Percentiles rank a stretch among this genome's conserved stretches.
phyloP scores from a whole-genome alignment of 2,888 invertebrate genomes.

The Nomada flava region DNA sequence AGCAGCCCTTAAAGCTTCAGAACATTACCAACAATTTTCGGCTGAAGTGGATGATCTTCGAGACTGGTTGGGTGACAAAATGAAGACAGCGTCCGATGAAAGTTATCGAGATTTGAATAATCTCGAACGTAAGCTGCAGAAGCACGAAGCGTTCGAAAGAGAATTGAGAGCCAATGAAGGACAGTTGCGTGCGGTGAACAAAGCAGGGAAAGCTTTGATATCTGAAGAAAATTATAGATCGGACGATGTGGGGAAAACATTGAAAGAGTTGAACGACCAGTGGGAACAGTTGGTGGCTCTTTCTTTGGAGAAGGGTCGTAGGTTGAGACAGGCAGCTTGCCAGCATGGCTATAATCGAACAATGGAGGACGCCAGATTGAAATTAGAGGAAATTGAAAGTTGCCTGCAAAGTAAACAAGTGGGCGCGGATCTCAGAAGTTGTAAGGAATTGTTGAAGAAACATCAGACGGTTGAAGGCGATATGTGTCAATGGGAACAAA shows the following conservation, averaged over 20 bases:
- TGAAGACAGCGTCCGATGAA: slow-evolving; percentile 95
- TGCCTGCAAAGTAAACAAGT: slow-evolving; percentile 92
- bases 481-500: slow-evolving; percentile 92
- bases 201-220: slow-evolving; percentile 90
- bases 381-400: slow-evolving; percentile 93
- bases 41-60: slow-evolving; percentile 96
- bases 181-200: slow-evolving; percentile 93
- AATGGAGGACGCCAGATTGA: slow-evolving; percentile 95
- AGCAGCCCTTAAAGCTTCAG: slow-evolving; percentile 91
- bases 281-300: slow-evolving; percentile 91
- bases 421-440: slow-evolving; percentile 95
- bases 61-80: slow-evolving; percentile 96
- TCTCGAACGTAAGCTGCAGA: slow-evolving; percentile 95
- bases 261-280: slow-evolving; percentile 89
- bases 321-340: slow-evolving; percentile 94
- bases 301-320: slow-evolving; percentile 89
- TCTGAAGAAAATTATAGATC: slow-evolving; percentile 90
- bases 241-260: slow-evolving; percentile 88
- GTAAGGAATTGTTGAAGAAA: slow-evolving; percentile 95
- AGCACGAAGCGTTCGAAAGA: slow-evolving; percentile 98
- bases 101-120: slow-evolving; percentile 96
- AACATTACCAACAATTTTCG: slow-evolving; percentile 96
- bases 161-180: slow-evolving; percentile 98
- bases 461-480: slow-evolving; percentile 96
- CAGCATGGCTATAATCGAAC: slow-evolving; percentile 92